phyloP scores from a whole-genome alignment of 2,113 vertebrate genomes.

The Steatornis caripensis region DNA sequence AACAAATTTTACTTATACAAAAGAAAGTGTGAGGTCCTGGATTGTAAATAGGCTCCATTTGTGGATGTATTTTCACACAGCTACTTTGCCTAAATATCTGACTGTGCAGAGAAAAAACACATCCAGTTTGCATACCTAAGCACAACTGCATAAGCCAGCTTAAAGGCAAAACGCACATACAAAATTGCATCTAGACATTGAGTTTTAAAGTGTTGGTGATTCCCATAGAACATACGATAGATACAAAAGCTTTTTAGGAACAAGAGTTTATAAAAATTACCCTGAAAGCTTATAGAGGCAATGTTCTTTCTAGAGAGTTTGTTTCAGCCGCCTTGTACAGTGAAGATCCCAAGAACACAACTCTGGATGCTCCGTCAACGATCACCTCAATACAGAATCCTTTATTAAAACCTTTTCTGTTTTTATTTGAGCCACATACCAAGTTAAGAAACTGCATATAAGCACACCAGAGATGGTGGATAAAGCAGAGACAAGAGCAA shows the following conservation, averaged over 20 bases:
- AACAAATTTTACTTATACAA: constrained; percentile 16
- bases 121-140: not conserved
- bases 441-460: not conserved
- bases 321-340: not conserved
- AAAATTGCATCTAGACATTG: not conserved
- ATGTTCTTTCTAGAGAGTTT: not conserved
- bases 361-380: not conserved
- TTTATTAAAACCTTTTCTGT: not conserved
- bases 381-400: not conserved
- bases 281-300: not conserved
- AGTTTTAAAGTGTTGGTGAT: not conserved
- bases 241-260: not conserved
- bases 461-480: not conserved
- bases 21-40: constrained; percentile 24
- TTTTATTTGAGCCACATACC: not conserved
- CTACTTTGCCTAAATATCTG: constrained; percentile 9
- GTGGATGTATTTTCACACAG: not conserved
- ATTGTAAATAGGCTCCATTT: constrained; percentile 3
- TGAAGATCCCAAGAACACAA: not conserved
- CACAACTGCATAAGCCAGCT: not conserved
- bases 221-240: not conserved
- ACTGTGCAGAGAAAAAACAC: not conserved
- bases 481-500: not conserved
- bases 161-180: not conserved
- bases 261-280: not conserved